phyloP scores from a whole-genome alignment of 2,113 vertebrate species.

The Proterorhinus semilunaris region DNA sequence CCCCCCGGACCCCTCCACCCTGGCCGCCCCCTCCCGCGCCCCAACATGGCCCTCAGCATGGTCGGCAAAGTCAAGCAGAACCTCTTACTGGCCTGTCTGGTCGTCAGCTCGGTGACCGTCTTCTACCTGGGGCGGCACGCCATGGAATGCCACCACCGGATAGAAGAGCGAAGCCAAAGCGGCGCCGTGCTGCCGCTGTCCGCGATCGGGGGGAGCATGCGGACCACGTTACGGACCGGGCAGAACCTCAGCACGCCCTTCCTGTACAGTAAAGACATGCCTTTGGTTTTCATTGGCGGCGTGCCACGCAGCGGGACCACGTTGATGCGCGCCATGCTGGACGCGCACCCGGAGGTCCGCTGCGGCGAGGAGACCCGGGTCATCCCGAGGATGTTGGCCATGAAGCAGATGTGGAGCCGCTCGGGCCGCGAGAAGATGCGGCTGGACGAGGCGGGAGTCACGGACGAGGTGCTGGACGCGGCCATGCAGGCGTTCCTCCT shows the following conservation, averaged over 20 bases:
- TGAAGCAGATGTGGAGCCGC: constrained; percentile 98
- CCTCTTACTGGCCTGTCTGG: constrained; percentile 90
- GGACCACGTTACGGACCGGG: constrained; percentile 72
- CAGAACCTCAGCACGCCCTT: constrained; percentile 71
- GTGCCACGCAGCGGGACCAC: constrained; percentile 96
- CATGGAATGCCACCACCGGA: constrained; percentile 95
- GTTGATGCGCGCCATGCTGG: constrained; percentile 95
- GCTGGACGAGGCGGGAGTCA: constrained; percentile 93
- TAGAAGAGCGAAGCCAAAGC: constrained; percentile 82
- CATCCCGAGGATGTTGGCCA: constrained; percentile 91
- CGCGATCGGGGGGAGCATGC: constrained; percentile 61
- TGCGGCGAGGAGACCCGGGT: constrained; percentile 96
- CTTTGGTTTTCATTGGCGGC: constrained; percentile 93
- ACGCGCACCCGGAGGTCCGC: constrained; percentile 91
- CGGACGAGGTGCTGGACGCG: constrained; percentile 92
- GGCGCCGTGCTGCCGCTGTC: constrained; percentile 52
- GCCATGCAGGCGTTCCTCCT: constrained; percentile 96
- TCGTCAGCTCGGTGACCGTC: constrained; percentile 91
- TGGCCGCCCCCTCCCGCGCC: constrained; percentile 17
- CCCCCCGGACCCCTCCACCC: not conserved
- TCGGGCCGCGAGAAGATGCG: constrained; percentile 96
- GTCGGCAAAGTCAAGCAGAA: constrained; percentile 96
- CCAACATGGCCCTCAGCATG: constrained; percentile 73
- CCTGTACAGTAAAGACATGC: constrained; percentile 96
- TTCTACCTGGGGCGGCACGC: constrained; percentile 94